A percentile compares a stretch with the other conserved stretches of the same genome.
Conservation (phyloP, 2,888 invertebrate genomes). For the Artemia sinica region DNA sequence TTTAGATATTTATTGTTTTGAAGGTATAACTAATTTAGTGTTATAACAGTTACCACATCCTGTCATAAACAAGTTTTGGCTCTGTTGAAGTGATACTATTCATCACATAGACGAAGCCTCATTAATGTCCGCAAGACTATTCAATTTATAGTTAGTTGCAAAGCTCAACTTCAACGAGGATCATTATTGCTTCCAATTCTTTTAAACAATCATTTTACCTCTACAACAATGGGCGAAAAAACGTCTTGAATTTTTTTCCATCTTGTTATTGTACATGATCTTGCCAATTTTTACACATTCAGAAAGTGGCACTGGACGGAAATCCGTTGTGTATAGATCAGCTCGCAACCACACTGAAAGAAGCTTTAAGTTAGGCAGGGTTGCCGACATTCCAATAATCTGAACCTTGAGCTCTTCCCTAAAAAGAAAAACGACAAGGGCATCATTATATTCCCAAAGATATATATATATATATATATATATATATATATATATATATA, state of each 20-base stretch:
- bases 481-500: not conserved
- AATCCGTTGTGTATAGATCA: conserved; percentile 65
- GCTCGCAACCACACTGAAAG: conserved; percentile 77
- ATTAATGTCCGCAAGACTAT: too few species aligned
- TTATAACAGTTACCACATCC: too few species aligned
- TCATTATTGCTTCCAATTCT: too few species aligned
- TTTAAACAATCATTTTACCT: not conserved
- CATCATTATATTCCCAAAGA: not conserved
- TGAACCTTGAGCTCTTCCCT: conserved; percentile 44
- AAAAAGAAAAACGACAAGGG: conserved; percentile 3
- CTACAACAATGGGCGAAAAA: conserved; percentile 1
- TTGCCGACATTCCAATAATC: conserved; percentile 94
- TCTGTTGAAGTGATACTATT: too few species aligned
- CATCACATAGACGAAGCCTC: too few species aligned
- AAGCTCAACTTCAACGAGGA: too few species aligned
- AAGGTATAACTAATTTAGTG: too few species aligned
- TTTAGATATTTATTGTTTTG: too few species aligned
- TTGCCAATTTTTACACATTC: conserved; percentile 57
- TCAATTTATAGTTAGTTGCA: too few species aligned
- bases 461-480: too few species aligned
- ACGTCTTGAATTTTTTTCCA: conserved; percentile 23
- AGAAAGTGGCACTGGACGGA: conserved; percentile 69
- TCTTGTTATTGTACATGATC: conserved; percentile 34
- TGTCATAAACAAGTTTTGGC: too few species aligned
- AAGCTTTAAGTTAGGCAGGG: conserved; percentile 67